A percentile compares a stretch with the other conserved stretches of the same genome.
Evolutionary conservation across 2,888 invertebrate genomes (phyloP).

Genomic region (Lissocephala sabroskyi): DNA sequence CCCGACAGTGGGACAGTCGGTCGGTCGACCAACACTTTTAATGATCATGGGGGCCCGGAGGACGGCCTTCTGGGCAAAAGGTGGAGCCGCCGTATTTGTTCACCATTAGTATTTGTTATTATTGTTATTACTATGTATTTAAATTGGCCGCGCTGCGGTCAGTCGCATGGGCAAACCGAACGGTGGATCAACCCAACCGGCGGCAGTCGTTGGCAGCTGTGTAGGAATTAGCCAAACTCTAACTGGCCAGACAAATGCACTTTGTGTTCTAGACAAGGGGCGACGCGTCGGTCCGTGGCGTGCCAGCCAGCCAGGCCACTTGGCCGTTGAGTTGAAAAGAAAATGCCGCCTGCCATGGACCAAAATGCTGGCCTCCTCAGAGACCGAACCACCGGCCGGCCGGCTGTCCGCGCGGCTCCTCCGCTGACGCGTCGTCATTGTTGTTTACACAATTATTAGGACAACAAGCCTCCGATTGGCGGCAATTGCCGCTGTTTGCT

Average conservation of each 20-base stretch:
- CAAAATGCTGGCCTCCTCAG: conserved; percentile 25
- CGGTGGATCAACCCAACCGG: conserved; percentile 10
- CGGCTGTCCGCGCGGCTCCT: background rate
- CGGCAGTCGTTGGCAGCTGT: conserved; percentile 34
- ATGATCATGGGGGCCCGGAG: conserved; percentile 39
- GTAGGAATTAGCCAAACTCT: conserved; percentile 67
- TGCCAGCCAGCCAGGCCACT: conserved; percentile 14
- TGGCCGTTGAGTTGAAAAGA: conserved; percentile 47
- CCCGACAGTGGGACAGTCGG: conserved; percentile 12
- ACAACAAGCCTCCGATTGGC: conserved; percentile 63
- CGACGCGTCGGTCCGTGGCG: conserved; percentile 19
- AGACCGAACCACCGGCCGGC: conserved; percentile 5
- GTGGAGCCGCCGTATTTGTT: conserved; percentile 42
- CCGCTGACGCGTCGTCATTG: conserved; percentile 56
- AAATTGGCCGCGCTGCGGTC: conserved; percentile 60
- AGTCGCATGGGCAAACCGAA: conserved; percentile 17
- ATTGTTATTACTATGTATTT: conserved; percentile 69
- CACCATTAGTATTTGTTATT: conserved; percentile 68
- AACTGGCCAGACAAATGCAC: conserved; percentile 61
- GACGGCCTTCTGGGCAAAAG: conserved; percentile 7
- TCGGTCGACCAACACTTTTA: conserved; percentile 55
- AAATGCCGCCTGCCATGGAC: conserved; percentile 32
- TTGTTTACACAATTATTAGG: conserved; percentile 71
- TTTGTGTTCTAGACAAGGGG: conserved; percentile 39
- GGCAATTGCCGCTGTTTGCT: conserved; percentile 34